Evolutionary conservation across 1,140 invertebrate genomes (phyloP), one percentile per base, ranked within the genome.

Genomic region (Phortica variegata): DNA sequence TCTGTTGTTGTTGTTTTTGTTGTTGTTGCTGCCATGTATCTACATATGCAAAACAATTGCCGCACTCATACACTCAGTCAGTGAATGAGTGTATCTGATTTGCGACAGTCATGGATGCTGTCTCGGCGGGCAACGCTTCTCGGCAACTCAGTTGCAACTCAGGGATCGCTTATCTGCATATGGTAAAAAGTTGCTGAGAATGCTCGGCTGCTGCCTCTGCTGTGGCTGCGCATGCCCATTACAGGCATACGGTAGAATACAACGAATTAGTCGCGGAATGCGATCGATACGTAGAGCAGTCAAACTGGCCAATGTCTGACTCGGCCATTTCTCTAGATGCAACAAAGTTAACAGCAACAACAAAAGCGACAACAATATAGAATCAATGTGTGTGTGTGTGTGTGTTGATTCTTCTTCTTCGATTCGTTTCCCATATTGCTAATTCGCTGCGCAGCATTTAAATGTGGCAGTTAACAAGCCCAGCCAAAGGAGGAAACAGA

Each of bases 371-470:
- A 66, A 1, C 12, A 41, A 23, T 9, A 5, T 29, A 13, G 12
- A 26, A 20, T 39, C 2, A 19, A 16, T 39, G 10, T 20, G 16
- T 29, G 12, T 16, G 33, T 26, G 16, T 31, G 33, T 43, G 26
- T 43, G 26, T 43, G 42, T 19, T 56, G 33, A 15, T 26, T 16
- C 8, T 19, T 66, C 63, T 63, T 63, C 57, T 60, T 38, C 66
- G 60, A 71, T 71, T 71, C 66, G 66, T 63, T 71, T 68, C 61
- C 66, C 66, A 71, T 70, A 70, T 70, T 69, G 65, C 65, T 60
- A 69, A 69, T 69, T 65, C 56, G 49, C 39, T 33, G 39, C 43
- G 37, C 43, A 45, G 34, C 33, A 45, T 37, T 26, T 34, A 26
- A 26, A 34, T 34, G 33, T 16, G 15, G 7, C 46, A 39, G 39